A percentile compares a stretch with the other conserved stretches of the same genome.
phyloP scores from a whole-genome alignment of 37 sponge, comb jelly and placozoan genomes.

The Diacarnus erythraeanus region DNA sequence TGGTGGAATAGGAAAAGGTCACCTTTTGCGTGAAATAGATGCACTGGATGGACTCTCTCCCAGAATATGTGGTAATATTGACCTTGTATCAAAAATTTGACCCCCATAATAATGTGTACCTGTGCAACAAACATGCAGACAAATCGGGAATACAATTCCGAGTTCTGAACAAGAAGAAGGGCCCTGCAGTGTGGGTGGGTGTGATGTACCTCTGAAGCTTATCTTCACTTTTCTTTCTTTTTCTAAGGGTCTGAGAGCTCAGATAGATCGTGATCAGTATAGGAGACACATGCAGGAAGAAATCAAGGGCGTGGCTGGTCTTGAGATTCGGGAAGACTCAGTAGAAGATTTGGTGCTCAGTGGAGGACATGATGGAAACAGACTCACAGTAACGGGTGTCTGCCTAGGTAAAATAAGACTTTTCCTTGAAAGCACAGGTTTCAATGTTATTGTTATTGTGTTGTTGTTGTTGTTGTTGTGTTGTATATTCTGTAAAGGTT shows the following conservation, averaged over 20 bases:
- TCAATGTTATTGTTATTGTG: too few species aligned
- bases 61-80: conserved; percentile 70
- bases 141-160: conserved; percentile 78
- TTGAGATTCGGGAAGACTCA: conserved; percentile 44
- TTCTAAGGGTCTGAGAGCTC: conserved; percentile 75
- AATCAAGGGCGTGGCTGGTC: conserved; percentile 12
- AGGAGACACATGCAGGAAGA: conserved; percentile 66
- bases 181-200: conserved; percentile 90
- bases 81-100: too few species aligned
- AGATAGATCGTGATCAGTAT: conserved; percentile 83
- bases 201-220: neutral
- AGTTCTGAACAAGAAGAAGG: conserved; percentile 73
- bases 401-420: conserved; percentile 5
- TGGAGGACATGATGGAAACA: neutral
- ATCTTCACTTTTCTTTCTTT: neutral
- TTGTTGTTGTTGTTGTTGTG: neutral
- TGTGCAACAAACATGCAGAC: conserved; percentile 44
- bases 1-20: conserved; percentile 94
- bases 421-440: too few species aligned
- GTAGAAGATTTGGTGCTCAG: conserved; percentile 63
- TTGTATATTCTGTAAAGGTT: conserved; percentile 21
- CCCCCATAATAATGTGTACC: too few species aligned
- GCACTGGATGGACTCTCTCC: conserved; percentile 85
- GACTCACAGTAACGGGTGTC: neutral
- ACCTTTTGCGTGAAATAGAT: conserved; percentile 87